Base-by-base conservation (phyloP, 2,888 invertebrate species). In the Encarsia formosa region DNA sequence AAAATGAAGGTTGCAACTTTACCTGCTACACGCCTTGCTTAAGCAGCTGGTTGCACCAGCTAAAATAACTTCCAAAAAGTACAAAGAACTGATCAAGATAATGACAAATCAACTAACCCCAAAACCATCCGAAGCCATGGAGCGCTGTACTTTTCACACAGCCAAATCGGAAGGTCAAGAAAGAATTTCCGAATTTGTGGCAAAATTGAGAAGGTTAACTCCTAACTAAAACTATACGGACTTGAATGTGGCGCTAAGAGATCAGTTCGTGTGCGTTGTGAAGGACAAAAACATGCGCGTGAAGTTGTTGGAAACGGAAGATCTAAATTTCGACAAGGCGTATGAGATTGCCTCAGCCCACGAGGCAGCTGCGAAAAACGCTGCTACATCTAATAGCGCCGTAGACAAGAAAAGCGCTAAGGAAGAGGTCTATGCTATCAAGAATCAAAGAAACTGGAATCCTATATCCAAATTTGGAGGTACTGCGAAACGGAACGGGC, bases 181-280 rank as follows among this genome's bases (percentile, higher is more conserved):
- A 6, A n/a, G 4, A 15, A 31, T 49, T 9, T 16, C 45, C 5
- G 53, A 49, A 3, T 53, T 44, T 18, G 37, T 24, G 11, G 40
- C 53, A 32, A 32, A 43, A 32, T 79, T 80, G 24, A 39, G 37
- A 22, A 19, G 23, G 16, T 15, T 43, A 16, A 22, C 43, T 9
- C 6, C 22, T 9, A 3, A 32, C 16, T 43, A 23, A 5, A 18
- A 22, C 16, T 34, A 34, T 23, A 5, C 15, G 11, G 24, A 43
- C 3, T 16, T 43, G 2, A n/a, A n/a, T n/a, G n/a, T n/a, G n/a
- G n/a, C n/a, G n/a, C n/a, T n/a, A n/a, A n/a, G n/a, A n/a, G n/a
- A 43, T 9, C 43, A 41, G 29, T 26, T 41, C 2, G 41, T 41
- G 2, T 41, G 41, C 11, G 41, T 2, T 4, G 18, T 41, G 9